phyloP scores from a whole-genome alignment of 2,797 vertebrate genomes.

The Vespertilio murinus region DNA sequence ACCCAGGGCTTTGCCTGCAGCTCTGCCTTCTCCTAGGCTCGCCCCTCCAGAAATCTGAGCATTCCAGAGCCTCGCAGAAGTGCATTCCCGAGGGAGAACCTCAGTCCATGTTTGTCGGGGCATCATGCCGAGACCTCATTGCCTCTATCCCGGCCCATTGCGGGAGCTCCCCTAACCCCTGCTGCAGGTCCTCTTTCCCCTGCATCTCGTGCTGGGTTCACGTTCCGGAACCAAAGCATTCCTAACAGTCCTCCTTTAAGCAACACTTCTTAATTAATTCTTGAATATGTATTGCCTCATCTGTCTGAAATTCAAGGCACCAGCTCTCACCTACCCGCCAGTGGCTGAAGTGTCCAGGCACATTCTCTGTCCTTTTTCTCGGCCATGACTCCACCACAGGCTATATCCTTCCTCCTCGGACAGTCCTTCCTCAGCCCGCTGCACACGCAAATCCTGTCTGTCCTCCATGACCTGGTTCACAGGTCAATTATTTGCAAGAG shows the following conservation, averaged over 20 bases:
- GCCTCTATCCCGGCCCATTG: background rate
- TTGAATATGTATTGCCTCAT: background rate
- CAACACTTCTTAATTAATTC: background rate
- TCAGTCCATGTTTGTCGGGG: background rate
- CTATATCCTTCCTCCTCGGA: background rate
- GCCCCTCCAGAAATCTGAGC: background rate
- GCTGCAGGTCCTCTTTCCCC: background rate
- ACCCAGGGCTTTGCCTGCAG: background rate
- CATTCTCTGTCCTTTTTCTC: background rate
- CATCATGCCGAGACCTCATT: background rate
- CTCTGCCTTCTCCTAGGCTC: background rate
- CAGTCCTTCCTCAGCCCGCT: background rate
- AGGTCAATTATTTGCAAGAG: background rate
- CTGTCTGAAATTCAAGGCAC: background rate
- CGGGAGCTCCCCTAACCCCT: background rate
- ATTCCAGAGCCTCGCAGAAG: background rate
- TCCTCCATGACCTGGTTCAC: background rate
- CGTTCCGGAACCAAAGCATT: background rate
- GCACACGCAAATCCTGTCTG: background rate
- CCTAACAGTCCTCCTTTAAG: background rate
- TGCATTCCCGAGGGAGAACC: background rate
- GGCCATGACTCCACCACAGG: background rate
- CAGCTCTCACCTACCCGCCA: background rate
- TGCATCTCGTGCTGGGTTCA: background rate
- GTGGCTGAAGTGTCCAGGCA: background rate